phyloP scores from a whole-genome alignment of 2,797 vertebrate genomes.

The Aulostomus chinensis region DNA sequence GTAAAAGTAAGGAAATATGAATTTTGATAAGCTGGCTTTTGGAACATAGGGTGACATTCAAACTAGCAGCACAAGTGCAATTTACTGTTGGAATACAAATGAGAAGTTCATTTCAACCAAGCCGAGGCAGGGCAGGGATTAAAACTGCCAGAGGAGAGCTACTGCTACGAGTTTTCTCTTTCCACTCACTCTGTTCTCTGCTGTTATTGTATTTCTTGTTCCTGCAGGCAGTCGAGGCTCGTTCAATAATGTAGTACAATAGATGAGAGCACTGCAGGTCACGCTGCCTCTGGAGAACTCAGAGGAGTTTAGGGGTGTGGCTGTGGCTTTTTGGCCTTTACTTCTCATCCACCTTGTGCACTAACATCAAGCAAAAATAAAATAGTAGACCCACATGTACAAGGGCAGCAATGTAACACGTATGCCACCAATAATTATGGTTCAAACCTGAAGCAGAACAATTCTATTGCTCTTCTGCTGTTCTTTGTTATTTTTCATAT shows the following conservation, averaged over 20 bases:
- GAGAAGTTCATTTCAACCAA: conserved; percentile 36
- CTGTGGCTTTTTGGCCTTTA: background rate
- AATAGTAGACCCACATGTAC: background rate
- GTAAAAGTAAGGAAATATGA: conserved; percentile 54
- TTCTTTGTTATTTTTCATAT: no score
- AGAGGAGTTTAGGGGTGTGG: background rate
- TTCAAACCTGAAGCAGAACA: background rate
- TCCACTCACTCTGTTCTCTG: background rate
- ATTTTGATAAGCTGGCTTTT: conserved; percentile 72
- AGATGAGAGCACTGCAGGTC: background rate
- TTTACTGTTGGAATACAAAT: conserved; percentile 58
- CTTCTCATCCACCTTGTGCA: background rate
- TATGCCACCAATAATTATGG: background rate
- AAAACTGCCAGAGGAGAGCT: conserved; percentile 7
- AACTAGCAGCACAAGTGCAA: conserved; percentile 44
- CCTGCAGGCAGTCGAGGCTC: background rate
- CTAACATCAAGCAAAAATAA: background rate
- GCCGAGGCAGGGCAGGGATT: conserved; percentile 4
- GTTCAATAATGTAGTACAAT: background rate
- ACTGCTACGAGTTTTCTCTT: conserved; percentile 27
- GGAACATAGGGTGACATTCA: conserved; percentile 66
- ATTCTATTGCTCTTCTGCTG: no score
- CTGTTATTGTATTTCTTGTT: conserved; percentile 10
- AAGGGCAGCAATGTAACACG: no score
- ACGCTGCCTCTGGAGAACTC: background rate